A percentile compares a stretch with the other conserved stretches of the same genome.
phyloP scores from a whole-genome alignment of 2,888 invertebrate genomes.

The Lacanobia wlatinum region DNA sequence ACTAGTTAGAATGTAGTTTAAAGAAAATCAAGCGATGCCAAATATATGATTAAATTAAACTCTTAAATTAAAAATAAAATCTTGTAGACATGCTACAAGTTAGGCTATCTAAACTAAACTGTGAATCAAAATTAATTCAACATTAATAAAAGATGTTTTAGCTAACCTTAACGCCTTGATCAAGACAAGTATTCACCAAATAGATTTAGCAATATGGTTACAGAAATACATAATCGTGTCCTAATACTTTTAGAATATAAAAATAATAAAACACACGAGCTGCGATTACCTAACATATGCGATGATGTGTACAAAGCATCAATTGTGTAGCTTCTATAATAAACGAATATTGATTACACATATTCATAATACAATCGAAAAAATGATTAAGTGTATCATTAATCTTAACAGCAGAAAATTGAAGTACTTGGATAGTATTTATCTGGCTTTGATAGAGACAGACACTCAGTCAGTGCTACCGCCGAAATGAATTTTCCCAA shows the following conservation, averaged over 20 bases:
- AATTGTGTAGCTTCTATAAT: constrained; percentile 45
- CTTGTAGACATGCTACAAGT: neutral
- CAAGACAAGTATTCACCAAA: constrained; percentile 51
- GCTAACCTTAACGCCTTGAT: constrained; percentile 42
- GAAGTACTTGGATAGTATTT: neutral
- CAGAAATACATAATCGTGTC: constrained; percentile 56
- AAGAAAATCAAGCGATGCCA: no score
- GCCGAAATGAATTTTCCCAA: constrained; percentile 37
- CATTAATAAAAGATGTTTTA: constrained; percentile 32
- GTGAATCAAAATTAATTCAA: constrained; percentile 15
- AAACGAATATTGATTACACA: constrained; percentile 34
- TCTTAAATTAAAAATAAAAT: neutral
- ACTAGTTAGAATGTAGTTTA: neutral
- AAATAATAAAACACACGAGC: constrained; percentile 55
- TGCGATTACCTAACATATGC: constrained; percentile 55
- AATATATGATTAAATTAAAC: neutral
- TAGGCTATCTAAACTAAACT: constrained; percentile 1
- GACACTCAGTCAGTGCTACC: constrained; percentile 8
- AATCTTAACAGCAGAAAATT: constrained; percentile 32
- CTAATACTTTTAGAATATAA: constrained; percentile 53
- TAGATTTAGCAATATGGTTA: constrained; percentile 62
- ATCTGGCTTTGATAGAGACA: constrained; percentile 10
- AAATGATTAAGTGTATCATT: constrained; percentile 35
- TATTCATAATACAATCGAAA: constrained; percentile 16
- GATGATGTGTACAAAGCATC: constrained; percentile 46